phyloP scores from a whole-genome alignment of 92 coral and sea anemone species.

The Muricea muricata region DNA sequence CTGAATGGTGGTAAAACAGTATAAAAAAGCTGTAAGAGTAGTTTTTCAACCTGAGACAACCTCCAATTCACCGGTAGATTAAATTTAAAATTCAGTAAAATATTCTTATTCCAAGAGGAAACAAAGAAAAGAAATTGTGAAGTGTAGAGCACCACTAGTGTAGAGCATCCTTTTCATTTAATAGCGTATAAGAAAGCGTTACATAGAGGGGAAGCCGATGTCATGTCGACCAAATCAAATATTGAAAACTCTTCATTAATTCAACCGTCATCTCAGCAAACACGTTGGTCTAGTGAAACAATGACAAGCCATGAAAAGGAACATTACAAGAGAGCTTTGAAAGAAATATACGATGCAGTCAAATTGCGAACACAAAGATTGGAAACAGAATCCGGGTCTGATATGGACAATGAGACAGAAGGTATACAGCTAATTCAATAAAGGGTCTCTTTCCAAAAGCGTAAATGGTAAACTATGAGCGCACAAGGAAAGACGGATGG shows the following conservation, averaged over 20 bases:
- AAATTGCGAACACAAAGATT: slow-evolving; percentile 75
- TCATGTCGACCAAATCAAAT: slow-evolving; percentile 5
- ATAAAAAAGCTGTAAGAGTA: too few relatives aligned
- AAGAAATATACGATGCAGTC: slow-evolving; percentile 92
- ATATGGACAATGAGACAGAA: slow-evolving; percentile 57
- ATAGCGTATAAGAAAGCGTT: background rate
- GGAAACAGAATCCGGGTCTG: slow-evolving; percentile 66
- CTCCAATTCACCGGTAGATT: too few relatives aligned
- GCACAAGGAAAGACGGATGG: too few relatives aligned
- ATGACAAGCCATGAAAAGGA: slow-evolving; percentile 87
- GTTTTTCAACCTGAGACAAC: too few relatives aligned
- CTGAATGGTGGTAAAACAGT: too few relatives aligned
- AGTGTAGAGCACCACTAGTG: too few relatives aligned
- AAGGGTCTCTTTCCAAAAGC: too few relatives aligned
- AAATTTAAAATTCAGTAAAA: too few relatives aligned
- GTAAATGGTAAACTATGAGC: too few relatives aligned
- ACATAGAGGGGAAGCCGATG: slow-evolving; percentile 9
- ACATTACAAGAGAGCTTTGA: slow-evolving; percentile 89
- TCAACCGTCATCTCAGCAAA: slow-evolving; percentile 33
- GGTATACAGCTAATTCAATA: slow-evolving; percentile 64
- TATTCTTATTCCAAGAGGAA: too few relatives aligned
- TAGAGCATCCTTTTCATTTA: background rate
- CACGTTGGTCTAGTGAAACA: slow-evolving; percentile 38
- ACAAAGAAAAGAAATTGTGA: too few relatives aligned
- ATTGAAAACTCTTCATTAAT: slow-evolving; percentile 26